Evolutionary conservation across 2,113 vertebrate genomes (phyloP), one percentile per base, ranked within the genome.

Genomic region (Butorides virescens): DNA sequence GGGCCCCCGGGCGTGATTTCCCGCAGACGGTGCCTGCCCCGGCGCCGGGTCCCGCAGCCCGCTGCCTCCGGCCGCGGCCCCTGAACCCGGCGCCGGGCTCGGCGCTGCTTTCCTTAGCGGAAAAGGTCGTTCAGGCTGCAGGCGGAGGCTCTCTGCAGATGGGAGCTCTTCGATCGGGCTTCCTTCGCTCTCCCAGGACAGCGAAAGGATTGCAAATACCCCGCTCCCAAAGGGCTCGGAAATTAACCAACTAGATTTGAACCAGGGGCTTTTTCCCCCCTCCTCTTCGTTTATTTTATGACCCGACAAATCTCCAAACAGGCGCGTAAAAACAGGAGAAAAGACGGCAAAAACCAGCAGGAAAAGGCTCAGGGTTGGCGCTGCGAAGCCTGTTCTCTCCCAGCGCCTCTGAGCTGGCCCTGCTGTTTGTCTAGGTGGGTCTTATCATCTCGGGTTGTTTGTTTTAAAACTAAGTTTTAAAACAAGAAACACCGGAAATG

Each of bases 381-480:
- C 78, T 90, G 78, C 8, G 37, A 93, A 96, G 67, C 36, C 53
- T 79, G 2, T 61, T 90, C 62, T 79, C 62, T 65, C 46, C 62
- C 44, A 71, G 78, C 17, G 19, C 53, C 68, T 61, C 80, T 66
- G 49, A 26, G 62, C 78, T 82, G 85, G 90, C 81, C 62, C 49
- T 88, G 66, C 70, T 95, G 86, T 96, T 96, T 95, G 95, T 86
- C 86, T 96, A 90, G 76, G 85, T 93, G 90, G 78, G 70, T 83
- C 86, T 97, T 97, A 92, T 97, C 93, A 30, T 71, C 56, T 71
- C 58, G 49, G 71, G 55, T 75, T 97, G 95, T 96, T 97, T 96
- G 85, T 92, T 96, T 94, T 97, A 94, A 95, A 96, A 92, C 65
- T 75, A 15, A 72, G 27, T 92, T 95, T 88, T 92, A 92, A 88